phyloP scores from a whole-genome alignment of 2,888 invertebrate genomes.

The Chironomus riparius region DNA sequence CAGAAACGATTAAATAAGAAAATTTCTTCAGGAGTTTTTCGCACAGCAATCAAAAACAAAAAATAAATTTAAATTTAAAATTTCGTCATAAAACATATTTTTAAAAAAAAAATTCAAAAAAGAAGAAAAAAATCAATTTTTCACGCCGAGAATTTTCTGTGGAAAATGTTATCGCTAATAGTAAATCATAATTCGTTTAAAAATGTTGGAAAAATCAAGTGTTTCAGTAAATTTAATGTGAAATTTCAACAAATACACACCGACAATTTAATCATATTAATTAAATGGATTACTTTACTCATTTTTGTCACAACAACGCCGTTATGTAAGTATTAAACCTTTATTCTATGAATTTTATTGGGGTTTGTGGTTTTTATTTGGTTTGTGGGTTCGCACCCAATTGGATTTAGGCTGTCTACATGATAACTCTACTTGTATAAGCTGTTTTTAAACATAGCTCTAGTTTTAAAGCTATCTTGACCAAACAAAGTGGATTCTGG shows the following conservation, averaged over 20 bases:
- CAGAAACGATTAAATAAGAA: neutral
- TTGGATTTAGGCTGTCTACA: too few relatives aligned
- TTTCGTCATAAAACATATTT: neutral
- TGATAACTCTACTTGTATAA: too few relatives aligned
- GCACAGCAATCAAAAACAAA: neutral
- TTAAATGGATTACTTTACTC: conserved; percentile 27
- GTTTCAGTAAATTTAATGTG: conserved; percentile 27
- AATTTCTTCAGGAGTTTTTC: neutral
- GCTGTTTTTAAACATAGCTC: too few relatives aligned
- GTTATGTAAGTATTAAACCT: conserved; percentile 21
- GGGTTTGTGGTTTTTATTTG: too few relatives aligned
- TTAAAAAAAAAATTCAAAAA: neutral
- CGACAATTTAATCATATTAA: conserved; percentile 26
- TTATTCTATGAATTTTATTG: neutral
- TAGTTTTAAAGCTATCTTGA: too few relatives aligned
- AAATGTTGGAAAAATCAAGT: conserved; percentile 25
- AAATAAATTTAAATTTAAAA: neutral
- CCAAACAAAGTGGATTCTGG: too few relatives aligned
- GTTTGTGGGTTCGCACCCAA: too few relatives aligned
- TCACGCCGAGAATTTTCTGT: neutral
- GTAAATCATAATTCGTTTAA: conserved; percentile 24
- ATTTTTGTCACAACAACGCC: conserved; percentile 25
- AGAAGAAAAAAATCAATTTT: neutral
- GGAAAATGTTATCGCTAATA: conserved; percentile 28
- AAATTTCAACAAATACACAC: conserved; percentile 23